Evolutionary conservation across 2,797 vertebrate genomes (phyloP).

Genomic region (Clarias pachynema): DNA sequence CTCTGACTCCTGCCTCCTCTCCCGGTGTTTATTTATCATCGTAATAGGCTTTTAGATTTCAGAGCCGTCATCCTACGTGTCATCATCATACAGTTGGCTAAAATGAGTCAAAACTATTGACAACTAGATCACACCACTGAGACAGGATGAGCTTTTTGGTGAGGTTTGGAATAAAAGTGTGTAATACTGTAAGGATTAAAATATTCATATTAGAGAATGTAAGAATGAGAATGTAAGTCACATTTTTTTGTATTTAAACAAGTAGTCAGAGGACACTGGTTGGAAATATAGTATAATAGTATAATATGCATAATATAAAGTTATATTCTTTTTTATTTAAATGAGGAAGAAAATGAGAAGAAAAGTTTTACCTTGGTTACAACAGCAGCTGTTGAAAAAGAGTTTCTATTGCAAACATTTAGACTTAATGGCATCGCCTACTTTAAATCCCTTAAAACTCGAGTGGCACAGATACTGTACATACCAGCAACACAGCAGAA

Average conservation of each 20-base stretch:
- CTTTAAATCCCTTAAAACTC: background rate
- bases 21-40: background rate
- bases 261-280: background rate
- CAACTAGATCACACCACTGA: background rate
- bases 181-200: no score
- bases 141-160: background rate
- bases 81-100: background rate
- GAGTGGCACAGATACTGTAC: no score
- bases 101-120: background rate
- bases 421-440: background rate
- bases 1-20: background rate
- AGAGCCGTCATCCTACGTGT: background rate
- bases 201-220: background rate
- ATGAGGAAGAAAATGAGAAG: background rate
- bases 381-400: background rate
- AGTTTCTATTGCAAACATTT: background rate
- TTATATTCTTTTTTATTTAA: background rate
- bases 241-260: background rate
- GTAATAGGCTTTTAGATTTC: background rate
- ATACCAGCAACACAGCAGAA: no score
- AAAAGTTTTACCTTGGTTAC: background rate
- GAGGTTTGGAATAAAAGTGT: background rate
- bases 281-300: background rate
- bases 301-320: background rate
- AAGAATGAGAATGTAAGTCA: background rate